Evolutionary conservation across 2,888 invertebrate species (phyloP), one percentile per base, ranked within the genome.

Genomic region (Chelonus formosanus): DNA sequence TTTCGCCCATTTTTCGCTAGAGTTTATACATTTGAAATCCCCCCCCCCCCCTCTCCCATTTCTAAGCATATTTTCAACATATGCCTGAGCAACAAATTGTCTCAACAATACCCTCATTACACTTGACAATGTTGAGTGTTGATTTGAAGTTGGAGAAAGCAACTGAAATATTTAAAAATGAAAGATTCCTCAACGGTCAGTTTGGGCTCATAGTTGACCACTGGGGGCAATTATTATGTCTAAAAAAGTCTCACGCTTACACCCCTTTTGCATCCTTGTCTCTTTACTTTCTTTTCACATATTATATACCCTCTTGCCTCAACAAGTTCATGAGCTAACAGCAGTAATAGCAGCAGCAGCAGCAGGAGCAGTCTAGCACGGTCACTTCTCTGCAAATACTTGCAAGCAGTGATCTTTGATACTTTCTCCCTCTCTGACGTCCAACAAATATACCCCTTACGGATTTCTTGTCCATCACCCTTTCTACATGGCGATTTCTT

Each of bases 221-320:
- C 76, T 75, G 79, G 80, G 70, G 80, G 78, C 80, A 81, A 82
- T 82, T 80, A 82, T 79, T 77, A 74, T 75, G 71, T 52, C 65
- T 65, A 71, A 76, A 73, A 80, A 79, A 78, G 74, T 80, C 82
- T 82, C 82, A 82, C 82, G 82, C 77, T 82, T 76, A 67, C 74
- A 75, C 73, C 76, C 76, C 76, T 76, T 79, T 20, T 20, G 20
- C 20, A 20, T 20, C 20, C 20, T 20, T 20, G 20, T 20, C 20
- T 20, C 20, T 20, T 20, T 80, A 76, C 78, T 78, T 47, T 59
- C 44, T 34, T 47, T 53, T 43, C 48, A n/a, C 57, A 43, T 48
- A 43, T 43, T 6, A 36, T 5, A 2, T 8, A 40, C 53, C 64
- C 36, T n/a, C 45, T 47, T 40, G 20, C 34, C 35, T 55, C 50